Evolutionary conservation across 2,113 vertebrate species (phyloP).

Genomic region (Caloenas nicobarica): DNA sequence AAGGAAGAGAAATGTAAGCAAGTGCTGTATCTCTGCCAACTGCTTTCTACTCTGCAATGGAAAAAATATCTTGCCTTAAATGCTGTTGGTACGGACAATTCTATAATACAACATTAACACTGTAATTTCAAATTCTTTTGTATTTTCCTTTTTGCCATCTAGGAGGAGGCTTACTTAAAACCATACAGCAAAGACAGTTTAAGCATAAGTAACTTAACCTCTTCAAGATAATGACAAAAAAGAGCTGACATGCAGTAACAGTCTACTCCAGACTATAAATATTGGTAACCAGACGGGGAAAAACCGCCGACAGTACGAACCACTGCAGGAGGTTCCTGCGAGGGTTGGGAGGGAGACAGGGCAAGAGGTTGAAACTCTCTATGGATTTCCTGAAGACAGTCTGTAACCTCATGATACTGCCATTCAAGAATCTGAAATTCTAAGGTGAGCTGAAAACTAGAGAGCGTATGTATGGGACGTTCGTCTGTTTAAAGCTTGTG

Average conservation of each 20-base stretch:
- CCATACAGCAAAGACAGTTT: slow-evolving; percentile 37
- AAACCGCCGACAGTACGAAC: background rate
- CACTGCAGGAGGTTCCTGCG: background rate
- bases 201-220: slow-evolving; percentile 30
- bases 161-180: slow-evolving; percentile 38
- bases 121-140: background rate
- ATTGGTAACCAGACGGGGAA: background rate
- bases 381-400: background rate
- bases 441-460: background rate
- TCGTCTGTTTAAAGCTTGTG: background rate
- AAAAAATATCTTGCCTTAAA: slow-evolving; percentile 42
- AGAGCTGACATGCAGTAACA: background rate
- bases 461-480: background rate
- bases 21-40: slow-evolving; percentile 48
- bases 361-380: background rate
- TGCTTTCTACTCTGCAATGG: background rate
- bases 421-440: background rate
- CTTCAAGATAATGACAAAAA: background rate
- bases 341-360: background rate
- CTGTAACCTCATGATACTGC: background rate
- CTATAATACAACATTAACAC: background rate
- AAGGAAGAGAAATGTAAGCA: slow-evolving; percentile 10
- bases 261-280: slow-evolving; percentile 28
- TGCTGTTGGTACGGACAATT: background rate
- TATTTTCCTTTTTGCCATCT: slow-evolving; percentile 31